Conservation (phyloP, 2,888 invertebrate species). For the Lepidochrysops patricia region DNA sequence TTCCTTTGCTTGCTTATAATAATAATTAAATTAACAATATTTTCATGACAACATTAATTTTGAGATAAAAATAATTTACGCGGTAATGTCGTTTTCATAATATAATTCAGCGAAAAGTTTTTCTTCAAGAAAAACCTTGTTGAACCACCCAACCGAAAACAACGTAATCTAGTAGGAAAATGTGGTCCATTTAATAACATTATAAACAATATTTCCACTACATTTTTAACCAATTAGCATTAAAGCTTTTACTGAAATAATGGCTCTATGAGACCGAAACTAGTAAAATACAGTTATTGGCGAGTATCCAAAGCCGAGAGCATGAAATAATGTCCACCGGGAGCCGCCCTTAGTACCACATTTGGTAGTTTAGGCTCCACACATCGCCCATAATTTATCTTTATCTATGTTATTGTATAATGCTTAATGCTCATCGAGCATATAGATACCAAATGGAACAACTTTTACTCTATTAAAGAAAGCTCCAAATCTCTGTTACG, state of each 20-base stretch:
- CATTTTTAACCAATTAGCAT: not conserved
- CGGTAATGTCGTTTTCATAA: too few relatives aligned
- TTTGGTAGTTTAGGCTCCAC: not conserved
- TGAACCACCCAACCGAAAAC: not conserved
- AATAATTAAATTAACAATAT: not conserved
- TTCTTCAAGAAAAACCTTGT: too few relatives aligned
- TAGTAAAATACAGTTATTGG: constrained; percentile 2
- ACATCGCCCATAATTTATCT: not conserved
- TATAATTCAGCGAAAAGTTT: too few relatives aligned
- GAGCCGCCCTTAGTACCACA: not conserved
- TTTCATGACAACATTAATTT: not conserved
- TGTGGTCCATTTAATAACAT: too few relatives aligned
- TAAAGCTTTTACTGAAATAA: not conserved
- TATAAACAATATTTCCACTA: too few relatives aligned
- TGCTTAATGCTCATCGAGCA: too few relatives aligned
- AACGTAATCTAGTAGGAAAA: too few relatives aligned
- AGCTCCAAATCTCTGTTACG: too few relatives aligned
- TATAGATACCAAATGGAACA: too few relatives aligned
- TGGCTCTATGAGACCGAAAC: not conserved
- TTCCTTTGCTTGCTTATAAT: not conserved
- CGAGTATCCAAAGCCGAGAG: not conserved
- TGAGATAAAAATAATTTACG: not conserved
- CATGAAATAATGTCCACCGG: constrained; percentile 1
- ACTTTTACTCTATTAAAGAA: too few relatives aligned
- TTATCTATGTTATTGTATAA: not conserved